Evolutionary conservation across 2,113 vertebrate species (phyloP), one percentile per base, ranked within the genome.

Genomic region (Leuciscus idus): DNA sequence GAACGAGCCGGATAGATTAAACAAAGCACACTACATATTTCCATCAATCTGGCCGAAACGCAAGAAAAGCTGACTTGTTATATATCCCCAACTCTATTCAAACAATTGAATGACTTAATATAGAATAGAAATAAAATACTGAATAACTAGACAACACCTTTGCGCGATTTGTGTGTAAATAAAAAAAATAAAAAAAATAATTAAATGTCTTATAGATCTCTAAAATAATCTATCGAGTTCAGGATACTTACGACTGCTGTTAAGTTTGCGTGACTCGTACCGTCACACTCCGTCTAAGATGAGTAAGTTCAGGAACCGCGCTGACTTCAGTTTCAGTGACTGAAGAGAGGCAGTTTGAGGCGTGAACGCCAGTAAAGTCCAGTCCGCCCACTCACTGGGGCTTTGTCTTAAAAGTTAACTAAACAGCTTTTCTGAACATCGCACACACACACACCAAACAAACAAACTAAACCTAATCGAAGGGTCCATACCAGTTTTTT

Each of bases 221-320:
- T 75, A 28, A 43, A 77, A 55, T 77, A 17, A 55, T 10, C 17
- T 30, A 5, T 17, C 46, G 26, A 73, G 10, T 6, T 43, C 4
- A 72, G 36, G 28, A 77, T 55, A 80, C 77, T 80, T 80, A 77
- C 75, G 28, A 39, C 55, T 61, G 4, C 66, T 76, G 23, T 59
- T 30, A n/a, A 46, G 36, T 17, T 21, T 9, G 75, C 4, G 26
- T 21, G 21, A 39, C 30, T 61, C 17, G 3, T 17, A 2, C 26
- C 7, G 3, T 55, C 48, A 21, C 7, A 21, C 4, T 55, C 4
- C n/a, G 19, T 33, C 15, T 55, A 13, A n/a, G 77, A 79, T 26
- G 33, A 79, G 3, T 30, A 76, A 50, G 21, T 59, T 79, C 7
- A 15, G 33, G 0, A 9, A 36, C 76, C 30, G 28, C 30, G 28